Evolutionary conservation across 2,113 vertebrate species (phyloP).

Genomic region (Alexandromys fortis): DNA sequence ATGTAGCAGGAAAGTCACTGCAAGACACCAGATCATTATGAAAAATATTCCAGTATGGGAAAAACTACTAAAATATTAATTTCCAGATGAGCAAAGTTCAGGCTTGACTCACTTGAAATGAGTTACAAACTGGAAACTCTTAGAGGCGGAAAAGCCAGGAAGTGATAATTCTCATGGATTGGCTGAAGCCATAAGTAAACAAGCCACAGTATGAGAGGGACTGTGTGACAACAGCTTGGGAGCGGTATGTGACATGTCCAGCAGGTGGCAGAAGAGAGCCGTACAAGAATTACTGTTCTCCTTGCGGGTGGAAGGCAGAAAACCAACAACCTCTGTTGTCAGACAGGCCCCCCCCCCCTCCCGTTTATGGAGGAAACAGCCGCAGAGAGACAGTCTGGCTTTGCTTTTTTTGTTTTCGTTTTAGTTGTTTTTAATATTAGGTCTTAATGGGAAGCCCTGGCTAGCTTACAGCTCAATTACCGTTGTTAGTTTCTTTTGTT

Average conservation of each 20-base stretch:
- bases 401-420: neutral
- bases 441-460: neutral
- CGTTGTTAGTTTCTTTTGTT: neutral
- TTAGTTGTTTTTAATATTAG: neutral
- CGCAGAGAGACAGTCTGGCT: neutral
- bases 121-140: constrained; percentile 50
- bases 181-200: constrained; percentile 58
- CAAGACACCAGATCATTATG: constrained; percentile 30
- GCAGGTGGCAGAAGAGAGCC: constrained; percentile 84
- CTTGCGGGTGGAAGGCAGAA: neutral
- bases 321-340: neutral
- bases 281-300: neutral
- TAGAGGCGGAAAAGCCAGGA: constrained; percentile 45
- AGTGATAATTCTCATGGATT: constrained; percentile 36
- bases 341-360: neutral
- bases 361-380: constrained; percentile 27
- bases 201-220: neutral
- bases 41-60: constrained; percentile 41
- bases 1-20: neutral
- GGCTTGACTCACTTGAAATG: constrained; percentile 53
- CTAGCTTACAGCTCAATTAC: neutral
- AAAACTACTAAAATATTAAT: constrained; percentile 55
- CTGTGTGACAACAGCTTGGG: neutral
- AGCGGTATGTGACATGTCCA: constrained; percentile 61
- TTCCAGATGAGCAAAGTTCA: constrained; percentile 63